Percentiles rank a stretch among this genome's conserved stretches.
phyloP scores from a whole-genome alignment of 2,797 vertebrate genomes.

The Falco columbarius region DNA sequence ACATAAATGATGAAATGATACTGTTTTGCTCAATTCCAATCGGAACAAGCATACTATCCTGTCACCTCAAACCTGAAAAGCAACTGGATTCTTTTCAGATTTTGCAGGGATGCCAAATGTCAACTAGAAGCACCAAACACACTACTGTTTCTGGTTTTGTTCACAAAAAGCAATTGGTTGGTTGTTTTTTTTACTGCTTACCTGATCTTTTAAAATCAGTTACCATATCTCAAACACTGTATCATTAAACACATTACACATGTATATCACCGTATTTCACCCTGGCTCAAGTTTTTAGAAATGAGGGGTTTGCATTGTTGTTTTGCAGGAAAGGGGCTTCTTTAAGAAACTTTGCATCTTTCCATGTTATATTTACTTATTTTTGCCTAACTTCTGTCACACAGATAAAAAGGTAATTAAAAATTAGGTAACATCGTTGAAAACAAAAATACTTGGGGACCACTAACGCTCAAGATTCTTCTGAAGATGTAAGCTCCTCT shows the following conservation, averaged over 20 bases:
- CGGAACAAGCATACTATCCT: neutral
- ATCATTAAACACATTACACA: neutral
- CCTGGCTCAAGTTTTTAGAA: neutral
- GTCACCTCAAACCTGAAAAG: neutral
- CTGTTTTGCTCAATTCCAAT: neutral
- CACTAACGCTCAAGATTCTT: neutral
- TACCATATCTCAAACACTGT: neutral
- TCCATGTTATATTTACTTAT: neutral
- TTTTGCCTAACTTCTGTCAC: neutral
- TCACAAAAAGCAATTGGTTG: neutral
- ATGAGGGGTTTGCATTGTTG: neutral
- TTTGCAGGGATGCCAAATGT: neutral
- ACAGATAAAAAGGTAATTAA: neutral
- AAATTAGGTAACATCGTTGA: neutral
- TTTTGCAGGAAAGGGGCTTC: rapidly evolving
- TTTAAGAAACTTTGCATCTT: neutral
- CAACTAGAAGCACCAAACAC: neutral
- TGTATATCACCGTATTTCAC: neutral
- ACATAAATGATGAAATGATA: neutral
- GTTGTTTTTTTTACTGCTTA: neutral
- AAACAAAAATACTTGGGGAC: neutral
- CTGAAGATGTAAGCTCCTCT: neutral
- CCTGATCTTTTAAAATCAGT: neutral
- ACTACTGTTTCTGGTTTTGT: neutral
- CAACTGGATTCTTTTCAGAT: neutral